Evolutionary conservation across 2,888 invertebrate species (phyloP).

Genomic region (Sinohyriopsis cumingii): DNA sequence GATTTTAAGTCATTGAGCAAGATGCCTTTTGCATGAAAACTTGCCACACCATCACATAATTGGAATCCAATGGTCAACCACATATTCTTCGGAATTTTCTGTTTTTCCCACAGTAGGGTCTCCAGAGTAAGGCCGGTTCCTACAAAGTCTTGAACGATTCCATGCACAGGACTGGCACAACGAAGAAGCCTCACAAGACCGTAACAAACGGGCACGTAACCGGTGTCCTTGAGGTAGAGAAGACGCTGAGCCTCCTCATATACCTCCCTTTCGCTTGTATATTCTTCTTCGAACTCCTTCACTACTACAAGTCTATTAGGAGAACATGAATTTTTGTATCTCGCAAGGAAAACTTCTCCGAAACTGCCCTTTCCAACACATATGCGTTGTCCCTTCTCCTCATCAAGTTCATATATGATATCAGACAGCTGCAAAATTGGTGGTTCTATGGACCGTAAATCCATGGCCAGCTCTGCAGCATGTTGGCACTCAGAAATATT

Average conservation of each 20-base stretch:
- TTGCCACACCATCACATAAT: conserved; percentile 31
- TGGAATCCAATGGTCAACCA: conserved; percentile 32
- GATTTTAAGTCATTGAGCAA: conserved; percentile 37
- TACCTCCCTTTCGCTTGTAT: conserved; percentile 23
- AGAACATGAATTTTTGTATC: conserved; percentile 21
- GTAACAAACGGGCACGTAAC: conserved; percentile 35
- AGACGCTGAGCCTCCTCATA: conserved; percentile 29
- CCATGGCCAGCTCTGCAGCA: no score
- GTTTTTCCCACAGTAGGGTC: conserved; percentile 32
- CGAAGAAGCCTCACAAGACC: conserved; percentile 20
- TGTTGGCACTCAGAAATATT: no score
- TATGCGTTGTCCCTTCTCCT: conserved; percentile 16
- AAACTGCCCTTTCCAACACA: conserved; percentile 37
- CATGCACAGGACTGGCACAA: conserved; percentile 12
- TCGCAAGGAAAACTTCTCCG: conserved; percentile 31
- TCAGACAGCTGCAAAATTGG: conserved; percentile 17
- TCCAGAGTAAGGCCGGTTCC: conserved; percentile 32
- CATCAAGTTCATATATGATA: conserved; percentile 28
- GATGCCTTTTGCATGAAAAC: conserved; percentile 33
- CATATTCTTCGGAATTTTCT: conserved; percentile 16
- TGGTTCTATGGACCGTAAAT: conserved; percentile 2
- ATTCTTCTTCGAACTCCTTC: conserved; percentile 34
- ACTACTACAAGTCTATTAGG: conserved; percentile 29
- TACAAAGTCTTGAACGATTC: conserved; percentile 35
- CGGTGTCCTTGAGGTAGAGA: conserved; percentile 27